Evolutionary conservation across 2,113 vertebrate genomes (phyloP).

Genomic region (Cercocebus atys): DNA sequence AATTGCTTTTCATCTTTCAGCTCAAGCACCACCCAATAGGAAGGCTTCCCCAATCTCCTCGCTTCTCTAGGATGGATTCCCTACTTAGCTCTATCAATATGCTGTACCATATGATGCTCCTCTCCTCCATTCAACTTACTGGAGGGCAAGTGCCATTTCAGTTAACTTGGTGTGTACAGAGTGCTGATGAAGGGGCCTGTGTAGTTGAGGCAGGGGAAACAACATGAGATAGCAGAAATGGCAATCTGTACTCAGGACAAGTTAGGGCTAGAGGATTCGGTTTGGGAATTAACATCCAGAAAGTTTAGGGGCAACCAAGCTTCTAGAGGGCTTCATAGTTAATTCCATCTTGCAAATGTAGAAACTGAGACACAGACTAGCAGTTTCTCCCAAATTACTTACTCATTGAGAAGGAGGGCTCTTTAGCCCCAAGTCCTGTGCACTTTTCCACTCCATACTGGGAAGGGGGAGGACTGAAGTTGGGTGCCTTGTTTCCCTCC

Average conservation of each 20-base stretch:
- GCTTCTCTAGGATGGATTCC: neutral
- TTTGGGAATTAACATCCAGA: conserved; percentile 17
- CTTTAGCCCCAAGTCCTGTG: conserved; percentile 1
- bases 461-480: neutral
- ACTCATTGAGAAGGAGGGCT: conserved; percentile 2
- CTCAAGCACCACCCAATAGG: neutral
- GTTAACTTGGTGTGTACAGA: neutral
- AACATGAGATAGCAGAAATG: neutral
- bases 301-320: neutral
- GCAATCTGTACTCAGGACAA: neutral
- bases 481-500: conserved; percentile 3
- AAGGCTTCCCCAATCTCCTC: conserved; percentile 23
- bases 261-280: conserved; percentile 1
- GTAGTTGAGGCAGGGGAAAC: neutral
- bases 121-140: conserved; percentile 31
- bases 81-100: neutral
- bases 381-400: neutral
- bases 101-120: neutral
- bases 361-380: conserved; percentile 3
- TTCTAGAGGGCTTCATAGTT: neutral
- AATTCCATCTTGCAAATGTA: conserved; percentile 34
- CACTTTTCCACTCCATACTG: neutral
- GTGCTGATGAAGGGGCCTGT: neutral
- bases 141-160: conserved; percentile 16
- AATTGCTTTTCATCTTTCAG: conserved; percentile 34